Evolutionary conservation across 2,113 vertebrate species (phyloP), one percentile per base, ranked within the genome.

Genomic region (Pituophis catenifer): DNA sequence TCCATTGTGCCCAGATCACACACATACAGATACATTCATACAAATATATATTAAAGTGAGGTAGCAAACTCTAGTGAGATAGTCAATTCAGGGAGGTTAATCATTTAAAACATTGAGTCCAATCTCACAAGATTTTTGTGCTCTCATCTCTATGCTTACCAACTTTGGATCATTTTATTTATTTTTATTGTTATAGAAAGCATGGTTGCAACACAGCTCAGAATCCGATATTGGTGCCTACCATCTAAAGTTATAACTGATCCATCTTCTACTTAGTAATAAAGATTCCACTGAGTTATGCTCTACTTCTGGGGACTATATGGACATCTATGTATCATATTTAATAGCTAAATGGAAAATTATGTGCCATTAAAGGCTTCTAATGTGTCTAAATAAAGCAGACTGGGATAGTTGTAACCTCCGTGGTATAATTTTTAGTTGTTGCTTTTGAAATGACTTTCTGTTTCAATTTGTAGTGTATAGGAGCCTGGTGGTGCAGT

Each of bases 391-490:
- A 48, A 92, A 55, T 12, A 62, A 53, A 86, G 86, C 59, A 89
- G 55, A 93, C 50, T 0, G 1, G 65, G 21, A 38, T 4, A 8
- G 53, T 94, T 86, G n/a, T 53, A 89, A 44, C 54, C 8, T 33
- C 19, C 23, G n/a, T 48, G 85, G 29, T 53, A 0, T 1, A 95
- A 89, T 58, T 48, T 23, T 93, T 91, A 15, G 12, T 94, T 50
- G 55, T 89, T 89, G 55, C 70, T 89, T 92, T 92, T 86, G 57
- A 92, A 38, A n/a, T 89, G 70, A 55, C n/a, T 89, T 57, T 91
- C n/a, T 10, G 70, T 62, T 94, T 93, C 57, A 90, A 86, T 85
- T 92, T 94, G 55, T 65, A 48, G 50, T 48, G 10, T 54, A 23
- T 70, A 65, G 38, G 38, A 44, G 38, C 38, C 38, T 44, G 38